Conservation (phyloP, 2,888 invertebrate genomes). For the Drosophila mimetica region DNA sequence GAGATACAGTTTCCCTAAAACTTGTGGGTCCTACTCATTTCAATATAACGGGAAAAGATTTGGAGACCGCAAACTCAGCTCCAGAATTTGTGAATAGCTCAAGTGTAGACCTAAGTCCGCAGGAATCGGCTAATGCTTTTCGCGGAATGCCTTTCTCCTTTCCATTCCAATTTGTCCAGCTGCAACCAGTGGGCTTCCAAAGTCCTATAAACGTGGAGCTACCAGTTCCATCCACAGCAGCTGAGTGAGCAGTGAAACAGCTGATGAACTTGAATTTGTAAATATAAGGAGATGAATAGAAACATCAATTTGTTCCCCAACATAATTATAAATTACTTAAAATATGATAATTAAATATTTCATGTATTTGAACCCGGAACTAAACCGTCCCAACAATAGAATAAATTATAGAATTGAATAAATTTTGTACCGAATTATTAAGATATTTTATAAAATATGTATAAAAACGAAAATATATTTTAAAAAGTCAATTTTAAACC, state of each 20-base stretch:
- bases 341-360: too few relatives aligned
- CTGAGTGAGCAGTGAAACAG: slow-evolving; percentile 6
- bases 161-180: slow-evolving; percentile 78
- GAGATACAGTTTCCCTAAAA: slow-evolving; percentile 48
- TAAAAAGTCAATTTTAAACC: too few relatives aligned
- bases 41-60: slow-evolving; percentile 61
- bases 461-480: too few relatives aligned
- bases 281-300: too few relatives aligned
- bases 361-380: neutral
- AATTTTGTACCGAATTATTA: neutral
- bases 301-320: too few relatives aligned
- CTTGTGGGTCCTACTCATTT: slow-evolving; percentile 41
- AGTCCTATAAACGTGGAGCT: slow-evolving; percentile 61
- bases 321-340: too few relatives aligned
- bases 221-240: slow-evolving; percentile 33
- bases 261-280: too few relatives aligned
- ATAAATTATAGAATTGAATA: neutral
- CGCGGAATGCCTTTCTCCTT: slow-evolving; percentile 69
- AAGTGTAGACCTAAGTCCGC: slow-evolving; percentile 34
- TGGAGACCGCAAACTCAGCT: slow-evolving; percentile 27
- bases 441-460: too few relatives aligned
- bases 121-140: slow-evolving; percentile 54
- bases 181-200: slow-evolving; percentile 81
- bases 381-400: neutral
- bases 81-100: slow-evolving; percentile 27